A percentile compares a stretch with the other conserved stretches of the same genome.
phyloP scores from a whole-genome alignment of 2,113 vertebrate genomes.

The Oreochromis tanganicae region DNA sequence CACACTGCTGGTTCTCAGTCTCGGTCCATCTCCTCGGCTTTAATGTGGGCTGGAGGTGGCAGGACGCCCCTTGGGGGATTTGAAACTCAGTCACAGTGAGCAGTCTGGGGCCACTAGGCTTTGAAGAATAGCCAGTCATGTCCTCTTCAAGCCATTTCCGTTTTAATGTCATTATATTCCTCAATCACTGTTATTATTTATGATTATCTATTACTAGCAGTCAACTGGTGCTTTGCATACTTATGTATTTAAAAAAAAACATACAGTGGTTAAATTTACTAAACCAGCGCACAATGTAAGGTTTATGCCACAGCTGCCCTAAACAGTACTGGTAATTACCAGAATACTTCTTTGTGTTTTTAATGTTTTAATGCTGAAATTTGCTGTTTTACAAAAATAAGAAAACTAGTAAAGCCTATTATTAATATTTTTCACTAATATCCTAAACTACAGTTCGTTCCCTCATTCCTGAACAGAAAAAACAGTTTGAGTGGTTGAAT shows the following conservation, averaged over 20 bases:
- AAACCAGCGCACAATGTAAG: not conserved
- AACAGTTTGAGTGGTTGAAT: not conserved
- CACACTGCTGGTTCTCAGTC: not conserved
- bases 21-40: not conserved
- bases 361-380: not conserved
- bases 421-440: not conserved
- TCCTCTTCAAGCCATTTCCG: not conserved
- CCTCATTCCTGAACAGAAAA: not conserved
- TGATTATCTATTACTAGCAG: not conserved
- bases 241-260: not conserved
- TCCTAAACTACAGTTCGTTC: not conserved
- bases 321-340: not conserved
- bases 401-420: not conserved
- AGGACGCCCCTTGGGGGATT: slow-evolving; percentile 18
- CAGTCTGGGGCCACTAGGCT: not conserved
- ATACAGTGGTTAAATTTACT: not conserved
- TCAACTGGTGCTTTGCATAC: not conserved
- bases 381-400: not conserved
- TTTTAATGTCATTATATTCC: slow-evolving; percentile 2
- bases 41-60: slow-evolving; percentile 32
- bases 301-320: not conserved
- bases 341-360: not conserved
- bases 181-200: not conserved
- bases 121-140: slow-evolving; percentile 32
- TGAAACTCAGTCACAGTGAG: not conserved